Base-by-base conservation (phyloP, 2,888 invertebrate genomes). In the Oeneis ivallda region DNA sequence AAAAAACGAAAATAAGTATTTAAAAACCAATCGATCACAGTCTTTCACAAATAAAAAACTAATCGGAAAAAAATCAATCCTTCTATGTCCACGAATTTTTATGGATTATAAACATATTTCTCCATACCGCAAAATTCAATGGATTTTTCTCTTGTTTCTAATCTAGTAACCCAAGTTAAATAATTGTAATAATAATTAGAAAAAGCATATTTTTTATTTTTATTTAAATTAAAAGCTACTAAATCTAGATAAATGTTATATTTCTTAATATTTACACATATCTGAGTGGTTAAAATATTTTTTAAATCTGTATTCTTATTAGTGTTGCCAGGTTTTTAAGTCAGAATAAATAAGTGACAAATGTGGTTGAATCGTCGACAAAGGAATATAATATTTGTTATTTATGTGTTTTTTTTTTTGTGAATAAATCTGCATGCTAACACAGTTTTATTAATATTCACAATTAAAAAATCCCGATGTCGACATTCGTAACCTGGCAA, bases 181-280 rank as follows among this genome's bases (percentile, higher is more conserved):
- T 78, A 76, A 75, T 76, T 77, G 77, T 64, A 60, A 66, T 64
- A 60, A 66, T 49, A 19, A 49, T 56, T 56, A 56, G 41, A 71
- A 73, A 78, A 79, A 78, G 76, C 77, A 78, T 76, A 77, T 76
- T 77, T 79, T 73, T 74, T 73, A 71, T 69, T 75, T 75, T 76
- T 71, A 71, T 76, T 81, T 78, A 79, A 83, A 82, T 83, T 80
- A 81, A 79, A 77, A 81, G 78, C 82, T 80, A 82, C 77, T 80
- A 79, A 41, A 71, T 75, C 83, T 84, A 84, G 74, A 76, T 72
- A 70, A 77, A 78, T 79, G 81, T 78, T 81, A 78, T 75, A 74
- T 76, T 75, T 74, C 82, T 86, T 86, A 86, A 84, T 89, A 89
- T 89, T 80, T 87, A 87, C 87, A 87, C 87, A 73, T 76, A 76